Evolutionary conservation across 2,888 invertebrate genomes (phyloP), one percentile per base, ranked within the genome.

Genomic region (Drosophila nigricruria): DNA sequence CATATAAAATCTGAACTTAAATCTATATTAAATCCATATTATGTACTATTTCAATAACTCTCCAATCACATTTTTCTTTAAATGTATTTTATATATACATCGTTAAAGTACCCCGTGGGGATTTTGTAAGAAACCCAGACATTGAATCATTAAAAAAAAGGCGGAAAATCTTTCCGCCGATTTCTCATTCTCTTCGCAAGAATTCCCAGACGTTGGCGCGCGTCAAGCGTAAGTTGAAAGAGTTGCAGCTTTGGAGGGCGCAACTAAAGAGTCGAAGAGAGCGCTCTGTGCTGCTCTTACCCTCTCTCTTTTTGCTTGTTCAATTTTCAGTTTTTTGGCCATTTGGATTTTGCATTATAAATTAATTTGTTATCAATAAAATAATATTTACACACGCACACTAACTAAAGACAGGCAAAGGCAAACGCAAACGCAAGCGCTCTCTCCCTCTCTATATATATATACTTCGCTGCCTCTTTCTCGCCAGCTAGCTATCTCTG

Each of bases 361-460:
- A 87, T 85, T 79, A 75, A 84, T 83, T 83, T 84, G 82, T 88
- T 84, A 84, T 84, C 89, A 87, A 70, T 73, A 47, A 60, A 70
- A 52, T 47, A 65, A 62, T 62, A 27, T 53, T 53, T 54, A 57
- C 72, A 14, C 49, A 69, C 73, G 34, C 49, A 40, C 43, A 40
- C 40, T 12, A 18, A 50, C 20, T 16, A 45, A 27, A 18, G 18
- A 18, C 25, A 38, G 56, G 34, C 52, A 40, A 50, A 47, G 63
- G 47, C n/a, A 59, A 25, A 9, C 53, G 42, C 12, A 40, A 18
- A 8, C 32, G 36, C 49, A 9, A 25, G 36, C 56, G n/a, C 27
- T 38, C 61, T 38, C 42, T 38, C 68, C 45, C 34, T 43, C 62
- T 42, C 36, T 52, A 42, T 25, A 25, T 25, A 25, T 5, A 25